Evolutionary conservation across 2,113 vertebrate genomes (phyloP).

Genomic region (Gnathonemus longibarbis): DNA sequence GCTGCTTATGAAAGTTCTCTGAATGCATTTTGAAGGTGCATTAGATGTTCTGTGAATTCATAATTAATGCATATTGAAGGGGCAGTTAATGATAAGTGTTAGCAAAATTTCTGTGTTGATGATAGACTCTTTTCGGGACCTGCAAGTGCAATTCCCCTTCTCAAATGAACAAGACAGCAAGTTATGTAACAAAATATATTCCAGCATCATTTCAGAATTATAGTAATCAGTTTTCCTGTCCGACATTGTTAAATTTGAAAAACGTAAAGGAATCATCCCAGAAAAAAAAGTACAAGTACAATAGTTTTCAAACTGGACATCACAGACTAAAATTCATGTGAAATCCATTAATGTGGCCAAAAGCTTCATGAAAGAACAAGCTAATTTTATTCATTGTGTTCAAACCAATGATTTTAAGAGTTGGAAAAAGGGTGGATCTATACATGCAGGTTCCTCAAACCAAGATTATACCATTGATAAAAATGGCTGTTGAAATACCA

Average conservation of each 20-base stretch:
- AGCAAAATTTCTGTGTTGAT: neutral
- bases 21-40: neutral
- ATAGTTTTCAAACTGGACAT: neutral
- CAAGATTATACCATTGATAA: neutral
- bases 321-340: neutral
- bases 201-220: neutral
- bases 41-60: neutral
- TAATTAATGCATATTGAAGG: neutral
- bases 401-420: neutral
- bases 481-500: neutral
- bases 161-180: neutral
- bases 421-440: neutral
- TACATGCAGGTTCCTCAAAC: neutral
- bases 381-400: neutral
- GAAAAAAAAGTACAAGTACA: no score
- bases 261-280: neutral
- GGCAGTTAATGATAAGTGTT: neutral
- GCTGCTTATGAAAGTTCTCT: neutral
- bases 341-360: neutral
- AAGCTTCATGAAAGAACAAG: neutral
- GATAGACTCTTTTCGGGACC: neutral
- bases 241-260: neutral
- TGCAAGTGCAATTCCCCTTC: neutral
- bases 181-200: neutral
- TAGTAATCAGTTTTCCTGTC: neutral